phyloP scores from a whole-genome alignment of 2,888 invertebrate species.

The Troides aeacus region DNA sequence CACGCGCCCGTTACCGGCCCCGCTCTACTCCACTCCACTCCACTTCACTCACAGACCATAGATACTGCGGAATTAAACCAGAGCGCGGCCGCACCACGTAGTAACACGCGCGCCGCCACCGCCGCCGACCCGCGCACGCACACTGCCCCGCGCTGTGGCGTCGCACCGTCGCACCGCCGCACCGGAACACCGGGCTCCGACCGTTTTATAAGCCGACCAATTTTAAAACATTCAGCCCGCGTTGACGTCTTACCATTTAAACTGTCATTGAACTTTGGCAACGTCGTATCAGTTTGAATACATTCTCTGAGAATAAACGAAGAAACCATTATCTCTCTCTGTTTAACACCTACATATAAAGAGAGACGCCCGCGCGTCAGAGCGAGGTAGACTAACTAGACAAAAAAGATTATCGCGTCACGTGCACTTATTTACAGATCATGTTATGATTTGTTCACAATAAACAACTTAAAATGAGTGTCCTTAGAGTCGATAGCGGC shows the following conservation, averaged over 20 bases:
- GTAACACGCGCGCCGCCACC: neutral
- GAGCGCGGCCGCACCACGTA: neutral
- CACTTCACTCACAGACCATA: too few relatives aligned
- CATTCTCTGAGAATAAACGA: slow-evolving; percentile 47
- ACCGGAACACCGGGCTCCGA: too few relatives aligned
- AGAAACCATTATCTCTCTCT: slow-evolving; percentile 39
- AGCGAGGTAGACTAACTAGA: slow-evolving; percentile 43
- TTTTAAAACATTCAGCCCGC: slow-evolving; percentile 42
- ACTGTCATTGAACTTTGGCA: slow-evolving; percentile 37
- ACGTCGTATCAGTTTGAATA: slow-evolving; percentile 49
- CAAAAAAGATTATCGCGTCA: slow-evolving; percentile 37
- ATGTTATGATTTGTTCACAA: neutral
- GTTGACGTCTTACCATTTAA: slow-evolving; percentile 3
- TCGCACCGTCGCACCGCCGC: neutral
- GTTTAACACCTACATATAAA: slow-evolving; percentile 36
- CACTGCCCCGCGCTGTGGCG: neutral
- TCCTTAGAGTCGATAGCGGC: too few relatives aligned
- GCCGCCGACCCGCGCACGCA: neutral
- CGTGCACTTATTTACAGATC: slow-evolving; percentile 11
- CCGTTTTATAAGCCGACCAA: slow-evolving; percentile 47
- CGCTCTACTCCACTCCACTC: neutral
- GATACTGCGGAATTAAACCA: too few relatives aligned
- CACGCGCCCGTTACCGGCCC: neutral
- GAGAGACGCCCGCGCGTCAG: slow-evolving; percentile 35
- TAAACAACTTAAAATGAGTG: too few relatives aligned